Evolutionary conservation across 2,888 invertebrate species (phyloP).

Genomic region (Plutella xylostella): DNA sequence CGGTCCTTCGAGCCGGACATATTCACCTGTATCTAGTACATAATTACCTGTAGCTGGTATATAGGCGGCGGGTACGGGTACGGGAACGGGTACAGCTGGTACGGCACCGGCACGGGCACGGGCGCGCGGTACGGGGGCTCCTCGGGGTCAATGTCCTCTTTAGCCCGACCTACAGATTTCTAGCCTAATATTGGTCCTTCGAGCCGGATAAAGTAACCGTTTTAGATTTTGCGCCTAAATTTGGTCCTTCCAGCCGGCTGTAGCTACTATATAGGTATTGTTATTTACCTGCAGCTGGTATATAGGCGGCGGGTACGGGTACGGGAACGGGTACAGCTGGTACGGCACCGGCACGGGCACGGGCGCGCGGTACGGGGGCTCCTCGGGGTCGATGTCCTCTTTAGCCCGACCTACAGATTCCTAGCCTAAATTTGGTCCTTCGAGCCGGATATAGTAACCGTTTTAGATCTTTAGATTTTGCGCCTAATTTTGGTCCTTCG

Average conservation of each 20-base stretch:
- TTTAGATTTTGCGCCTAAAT: too few relatives aligned
- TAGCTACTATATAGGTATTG: too few relatives aligned
- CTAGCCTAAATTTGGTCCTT: too few relatives aligned
- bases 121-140: constrained; percentile 53
- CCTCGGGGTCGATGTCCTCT: too few relatives aligned
- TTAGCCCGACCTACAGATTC: too few relatives aligned
- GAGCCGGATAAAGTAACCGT: too few relatives aligned
- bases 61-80: constrained; percentile 68
- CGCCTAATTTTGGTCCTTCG: too few relatives aligned
- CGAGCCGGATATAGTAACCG: too few relatives aligned
- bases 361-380: constrained; percentile 39
- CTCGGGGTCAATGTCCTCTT: constrained; percentile 70
- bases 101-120: constrained; percentile 54
- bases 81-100: constrained; percentile 72
- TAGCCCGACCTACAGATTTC: constrained; percentile 81
- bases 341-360: constrained; percentile 28
- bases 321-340: constrained; percentile 72
- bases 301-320: constrained; percentile 65
- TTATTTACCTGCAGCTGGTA: constrained; percentile 55
- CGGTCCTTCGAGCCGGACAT: too few relatives aligned
- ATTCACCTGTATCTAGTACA: constrained; percentile 50
- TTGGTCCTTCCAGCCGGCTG: too few relatives aligned
- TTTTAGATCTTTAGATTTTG: too few relatives aligned
- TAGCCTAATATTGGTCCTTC: too few relatives aligned
- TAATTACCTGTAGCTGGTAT: constrained; percentile 53